Evolutionary conservation across 2,888 invertebrate species (phyloP).

Genomic region (Athalia rosae): DNA sequence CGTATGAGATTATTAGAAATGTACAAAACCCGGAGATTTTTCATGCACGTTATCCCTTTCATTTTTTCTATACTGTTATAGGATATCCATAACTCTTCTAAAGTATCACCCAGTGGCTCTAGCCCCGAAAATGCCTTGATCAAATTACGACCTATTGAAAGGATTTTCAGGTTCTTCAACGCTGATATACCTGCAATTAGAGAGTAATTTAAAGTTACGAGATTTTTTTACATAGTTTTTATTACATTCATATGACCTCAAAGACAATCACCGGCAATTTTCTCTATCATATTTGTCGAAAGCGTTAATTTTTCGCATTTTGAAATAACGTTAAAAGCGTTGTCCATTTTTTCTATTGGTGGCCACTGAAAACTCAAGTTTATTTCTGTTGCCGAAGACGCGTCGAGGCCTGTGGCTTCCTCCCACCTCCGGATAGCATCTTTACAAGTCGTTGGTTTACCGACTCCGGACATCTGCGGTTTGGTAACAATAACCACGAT

Average conservation of each 20-base stretch:
- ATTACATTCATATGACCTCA: no score
- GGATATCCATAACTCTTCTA: slow-evolving; percentile 95
- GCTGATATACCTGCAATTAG: slow-evolving; percentile 80
- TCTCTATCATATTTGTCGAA: slow-evolving; percentile 95
- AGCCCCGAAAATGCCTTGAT: slow-evolving; percentile 92
- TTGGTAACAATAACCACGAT: background rate
- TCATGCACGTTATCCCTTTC: slow-evolving; percentile 88
- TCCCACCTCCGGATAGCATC: slow-evolving; percentile 93
- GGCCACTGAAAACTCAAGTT: slow-evolving; percentile 91
- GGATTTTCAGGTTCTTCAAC: slow-evolving; percentile 87
- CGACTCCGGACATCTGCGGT: slow-evolving; percentile 55
- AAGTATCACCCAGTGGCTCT: slow-evolving; percentile 88
- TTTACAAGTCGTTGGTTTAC: slow-evolving; percentile 86
- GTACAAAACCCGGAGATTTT: slow-evolving; percentile 87
- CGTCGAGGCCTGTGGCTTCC: slow-evolving; percentile 79
- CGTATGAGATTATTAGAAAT: slow-evolving; percentile 90
- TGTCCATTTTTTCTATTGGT: slow-evolving; percentile 97
- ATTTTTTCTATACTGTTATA: slow-evolving; percentile 94
- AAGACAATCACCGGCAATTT: slow-evolving; percentile 78
- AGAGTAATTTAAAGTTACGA: background rate
- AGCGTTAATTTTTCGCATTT: slow-evolving; percentile 90
- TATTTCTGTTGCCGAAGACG: slow-evolving; percentile 83
- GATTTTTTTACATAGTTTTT: no score
- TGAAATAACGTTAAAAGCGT: slow-evolving; percentile 81
- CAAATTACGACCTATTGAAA: slow-evolving; percentile 91